Conservation (phyloP, 2,888 invertebrate species). For the Macrosoma leucophasiata region DNA sequence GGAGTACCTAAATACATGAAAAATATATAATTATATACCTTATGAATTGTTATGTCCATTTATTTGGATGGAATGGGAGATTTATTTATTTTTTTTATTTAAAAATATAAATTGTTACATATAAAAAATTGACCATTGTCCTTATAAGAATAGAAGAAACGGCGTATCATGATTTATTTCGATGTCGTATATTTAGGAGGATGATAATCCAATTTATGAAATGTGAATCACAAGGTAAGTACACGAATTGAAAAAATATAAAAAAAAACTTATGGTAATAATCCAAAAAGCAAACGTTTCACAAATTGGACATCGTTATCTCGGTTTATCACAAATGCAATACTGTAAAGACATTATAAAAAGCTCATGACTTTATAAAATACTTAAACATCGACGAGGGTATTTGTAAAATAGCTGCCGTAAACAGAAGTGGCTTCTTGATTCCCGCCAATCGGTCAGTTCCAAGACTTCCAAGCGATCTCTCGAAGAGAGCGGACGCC, state of each 20-base stretch:
- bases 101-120: too few relatives aligned
- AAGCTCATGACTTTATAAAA: conserved; percentile 52
- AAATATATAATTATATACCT: too few relatives aligned
- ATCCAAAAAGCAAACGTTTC: conserved; percentile 34
- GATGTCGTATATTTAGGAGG: conserved; percentile 38
- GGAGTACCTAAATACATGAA: too few relatives aligned
- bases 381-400: conserved; percentile 35
- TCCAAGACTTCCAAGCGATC: conserved; percentile 45
- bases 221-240: conserved; percentile 38
- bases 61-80: too few relatives aligned
- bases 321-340: conserved; percentile 42
- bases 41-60: too few relatives aligned
- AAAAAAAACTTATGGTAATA: conserved; percentile 14
- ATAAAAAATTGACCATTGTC: conserved; percentile 27
- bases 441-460: conserved; percentile 40
- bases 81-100: conserved; percentile 5
- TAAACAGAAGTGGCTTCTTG: conserved; percentile 27
- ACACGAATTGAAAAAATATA: conserved; percentile 21
- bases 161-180: conserved; percentile 36
- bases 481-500: conserved; percentile 45
- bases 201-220: conserved; percentile 52
- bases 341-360: conserved; percentile 56
- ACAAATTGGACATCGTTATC: conserved; percentile 39
- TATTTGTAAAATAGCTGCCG: conserved; percentile 29
- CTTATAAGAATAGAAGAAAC: conserved; percentile 19